These are phyloP conservation scores for Coenonympha arcania DNA, from an alignment of 2,888 invertebrate genomes.

Conservation along the genomic window DNA sequence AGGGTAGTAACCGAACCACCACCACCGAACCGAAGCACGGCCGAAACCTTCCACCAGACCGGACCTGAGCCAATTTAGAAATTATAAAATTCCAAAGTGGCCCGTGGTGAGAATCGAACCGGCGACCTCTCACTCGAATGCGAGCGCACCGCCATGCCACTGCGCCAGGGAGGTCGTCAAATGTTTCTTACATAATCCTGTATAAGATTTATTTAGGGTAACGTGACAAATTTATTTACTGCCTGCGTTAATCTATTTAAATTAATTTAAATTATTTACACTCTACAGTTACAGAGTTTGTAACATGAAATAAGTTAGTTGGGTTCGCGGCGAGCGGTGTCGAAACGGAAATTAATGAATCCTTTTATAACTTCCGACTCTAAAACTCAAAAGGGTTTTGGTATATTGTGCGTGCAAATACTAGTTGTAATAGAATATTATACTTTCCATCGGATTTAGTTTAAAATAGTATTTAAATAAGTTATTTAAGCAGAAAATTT, in stretches of 20 bases:
- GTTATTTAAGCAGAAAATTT: neutral
- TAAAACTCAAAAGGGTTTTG: slow-evolving; percentile 12
- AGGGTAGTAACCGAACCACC: too few relatives aligned
- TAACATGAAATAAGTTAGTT: slow-evolving; percentile 14
- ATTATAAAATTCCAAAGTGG: too few relatives aligned
- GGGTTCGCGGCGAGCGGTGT: slow-evolving; percentile 12
- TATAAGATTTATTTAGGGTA: neutral
- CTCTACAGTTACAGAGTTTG: slow-evolving; percentile 9
- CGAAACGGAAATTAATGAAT: slow-evolving; percentile 21
- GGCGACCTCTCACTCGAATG: too few relatives aligned
- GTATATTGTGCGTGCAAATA: slow-evolving; percentile 12
- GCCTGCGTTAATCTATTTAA: slow-evolving; percentile 8
- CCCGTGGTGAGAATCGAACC: too few relatives aligned
- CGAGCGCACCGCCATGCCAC: too few relatives aligned
- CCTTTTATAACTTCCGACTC: slow-evolving; percentile 19
- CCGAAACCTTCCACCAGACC: too few relatives aligned
- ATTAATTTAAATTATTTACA: too few relatives aligned
- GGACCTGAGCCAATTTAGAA: too few relatives aligned
- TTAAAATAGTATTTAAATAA: neutral
- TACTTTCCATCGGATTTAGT: neutral
- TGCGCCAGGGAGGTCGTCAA: too few relatives aligned
- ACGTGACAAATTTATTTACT: slow-evolving; percentile 1
- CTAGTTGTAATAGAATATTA: neutral
- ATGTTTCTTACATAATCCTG: too few relatives aligned
- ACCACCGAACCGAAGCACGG: too few relatives aligned